Conservation (phyloP, 2,113 vertebrate genomes). For the Plestiodon gilberti region DNA sequence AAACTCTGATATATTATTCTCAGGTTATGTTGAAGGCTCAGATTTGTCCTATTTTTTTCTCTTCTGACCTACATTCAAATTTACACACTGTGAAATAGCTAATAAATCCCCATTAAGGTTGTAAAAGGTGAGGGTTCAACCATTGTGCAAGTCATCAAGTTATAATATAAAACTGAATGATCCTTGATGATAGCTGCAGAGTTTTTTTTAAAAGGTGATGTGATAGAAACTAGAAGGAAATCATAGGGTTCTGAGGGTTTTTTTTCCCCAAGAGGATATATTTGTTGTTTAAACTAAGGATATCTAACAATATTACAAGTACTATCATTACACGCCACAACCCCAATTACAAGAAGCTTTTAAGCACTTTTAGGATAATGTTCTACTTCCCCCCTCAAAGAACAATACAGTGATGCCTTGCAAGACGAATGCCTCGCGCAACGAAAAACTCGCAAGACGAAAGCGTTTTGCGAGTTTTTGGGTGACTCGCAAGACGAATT, state of each 20-base stretch:
- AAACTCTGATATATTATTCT: constrained; percentile 71
- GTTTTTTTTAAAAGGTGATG: constrained; percentile 44
- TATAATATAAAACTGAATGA: constrained; percentile 81
- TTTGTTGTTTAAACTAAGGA: constrained; percentile 47
- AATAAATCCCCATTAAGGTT: constrained; percentile 84
- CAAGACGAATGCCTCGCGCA: no score
- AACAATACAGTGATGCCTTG: no score
- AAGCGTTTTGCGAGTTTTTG: no score
- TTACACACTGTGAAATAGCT: constrained; percentile 83
- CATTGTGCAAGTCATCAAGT: constrained; percentile 78
- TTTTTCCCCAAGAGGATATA: constrained; percentile 52
- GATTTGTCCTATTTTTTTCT: constrained; percentile 73
- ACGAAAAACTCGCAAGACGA: no score
- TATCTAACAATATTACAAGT: constrained; percentile 15
- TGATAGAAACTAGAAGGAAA: constrained; percentile 50
- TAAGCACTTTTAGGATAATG: background rate
- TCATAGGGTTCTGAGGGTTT: constrained; percentile 55
- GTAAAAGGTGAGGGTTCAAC: constrained; percentile 82
- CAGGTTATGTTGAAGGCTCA: constrained; percentile 71
- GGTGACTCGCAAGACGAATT: no score
- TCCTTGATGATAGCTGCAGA: constrained; percentile 76
- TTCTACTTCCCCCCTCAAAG: no score
- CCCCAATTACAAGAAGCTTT: constrained; percentile 43
- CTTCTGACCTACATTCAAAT: constrained; percentile 83
- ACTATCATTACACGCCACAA: constrained; percentile 9